Conservation (phyloP, 1,140 invertebrate genomes). For the Probaryconus sp. region DNA sequence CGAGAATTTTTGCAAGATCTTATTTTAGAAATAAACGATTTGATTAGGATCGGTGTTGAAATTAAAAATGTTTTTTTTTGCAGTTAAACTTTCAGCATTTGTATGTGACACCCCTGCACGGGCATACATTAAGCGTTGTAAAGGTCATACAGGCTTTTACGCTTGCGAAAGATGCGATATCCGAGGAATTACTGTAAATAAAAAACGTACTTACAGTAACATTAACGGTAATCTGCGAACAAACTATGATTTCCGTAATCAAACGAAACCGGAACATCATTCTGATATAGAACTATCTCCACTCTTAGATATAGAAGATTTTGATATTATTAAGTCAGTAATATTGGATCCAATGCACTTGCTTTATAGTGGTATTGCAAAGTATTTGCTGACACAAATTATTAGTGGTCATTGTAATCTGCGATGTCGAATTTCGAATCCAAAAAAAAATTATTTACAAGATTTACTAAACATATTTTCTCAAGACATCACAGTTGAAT, state of each 20-base stretch:
- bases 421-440: not conserved
- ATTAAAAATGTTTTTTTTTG: not conserved
- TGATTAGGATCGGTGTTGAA: constrained; percentile 4
- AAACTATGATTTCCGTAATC: constrained; percentile 30
- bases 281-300: not conserved
- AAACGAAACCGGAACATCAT: constrained; percentile 31
- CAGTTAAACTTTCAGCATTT: constrained; percentile 17
- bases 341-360: too few relatives aligned
- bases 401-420: not conserved
- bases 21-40: constrained; percentile 16
- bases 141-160: too few relatives aligned
- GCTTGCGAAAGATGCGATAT: too few relatives aligned
- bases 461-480: constrained; percentile 1
- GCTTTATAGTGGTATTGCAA: constrained; percentile 41
- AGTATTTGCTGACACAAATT: constrained; percentile 36
- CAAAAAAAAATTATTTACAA: not conserved
- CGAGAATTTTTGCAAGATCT: constrained; percentile 24
- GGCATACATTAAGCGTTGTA: constrained; percentile 28
- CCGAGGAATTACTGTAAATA: not conserved
- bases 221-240: constrained; percentile 1
- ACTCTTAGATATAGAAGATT: constrained; percentile 24
- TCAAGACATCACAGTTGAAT: constrained; percentile 37
- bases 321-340: constrained; percentile 20
- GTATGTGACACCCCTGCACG: constrained; percentile 36
- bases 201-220: not conserved